Percentiles rank a stretch among this genome's conserved stretches.
Conservation (phyloP, 2,888 invertebrate species). For the Callosobruchus maculatus region DNA sequence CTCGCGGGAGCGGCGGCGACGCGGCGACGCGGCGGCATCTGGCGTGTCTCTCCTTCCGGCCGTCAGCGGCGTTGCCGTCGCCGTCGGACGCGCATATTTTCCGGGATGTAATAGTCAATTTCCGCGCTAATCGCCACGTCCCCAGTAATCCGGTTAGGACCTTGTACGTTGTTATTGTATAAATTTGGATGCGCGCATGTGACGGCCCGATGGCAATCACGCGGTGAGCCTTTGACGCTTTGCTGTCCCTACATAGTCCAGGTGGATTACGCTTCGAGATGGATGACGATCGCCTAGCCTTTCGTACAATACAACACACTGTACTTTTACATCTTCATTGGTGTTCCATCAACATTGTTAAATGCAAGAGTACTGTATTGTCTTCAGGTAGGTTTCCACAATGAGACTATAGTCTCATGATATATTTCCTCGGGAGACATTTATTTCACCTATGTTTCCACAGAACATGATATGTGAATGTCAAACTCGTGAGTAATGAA, state of each 20-base stretch:
- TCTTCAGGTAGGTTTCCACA: too few species aligned
- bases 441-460: too few species aligned
- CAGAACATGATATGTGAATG: too few species aligned
- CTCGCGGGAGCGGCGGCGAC: constrained; percentile 1
- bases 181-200: constrained; percentile 33
- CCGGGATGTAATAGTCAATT: constrained; percentile 42
- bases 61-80: background rate
- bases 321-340: too few species aligned
- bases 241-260: background rate
- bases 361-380: too few species aligned
- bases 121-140: constrained; percentile 40
- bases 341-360: too few species aligned
- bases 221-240: background rate
- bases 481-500: too few species aligned
- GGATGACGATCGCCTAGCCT: too few species aligned
- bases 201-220: constrained; percentile 17
- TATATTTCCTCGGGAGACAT: too few species aligned
- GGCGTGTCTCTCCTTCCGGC: background rate
- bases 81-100: constrained; percentile 27
- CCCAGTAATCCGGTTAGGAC: constrained; percentile 39
- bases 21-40: background rate
- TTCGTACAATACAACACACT: too few species aligned
- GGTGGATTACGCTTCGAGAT: background rate
- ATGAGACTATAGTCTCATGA: too few species aligned
- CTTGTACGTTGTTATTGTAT: constrained; percentile 36